These are phyloP conservation scores for Callionymus lyra DNA, from an alignment of 2,113 vertebrate genomes.

Conservation along the genomic window DNA sequence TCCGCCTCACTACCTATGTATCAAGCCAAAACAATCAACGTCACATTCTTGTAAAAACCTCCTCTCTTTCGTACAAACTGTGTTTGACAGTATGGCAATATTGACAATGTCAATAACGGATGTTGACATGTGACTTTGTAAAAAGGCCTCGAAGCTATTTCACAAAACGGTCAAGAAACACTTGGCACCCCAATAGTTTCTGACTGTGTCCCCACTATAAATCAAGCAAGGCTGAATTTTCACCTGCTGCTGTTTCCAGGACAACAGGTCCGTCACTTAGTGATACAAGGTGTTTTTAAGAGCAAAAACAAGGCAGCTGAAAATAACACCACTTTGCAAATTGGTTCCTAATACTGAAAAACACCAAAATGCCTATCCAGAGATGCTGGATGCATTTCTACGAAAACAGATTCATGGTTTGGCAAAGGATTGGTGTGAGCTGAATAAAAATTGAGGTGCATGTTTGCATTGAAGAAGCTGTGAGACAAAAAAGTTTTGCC, in stretches of 20 bases:
- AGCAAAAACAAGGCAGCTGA: conserved; percentile 8
- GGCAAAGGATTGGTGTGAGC: too few species aligned
- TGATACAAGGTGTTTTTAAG: conserved; percentile 24
- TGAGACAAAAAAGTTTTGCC: too few species aligned
- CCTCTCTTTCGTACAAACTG: neutral
- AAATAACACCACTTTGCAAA: conserved; percentile 29
- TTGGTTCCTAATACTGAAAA: conserved; percentile 11
- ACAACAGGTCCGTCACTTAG: conserved; percentile 32
- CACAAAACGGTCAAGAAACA: conserved; percentile 10
- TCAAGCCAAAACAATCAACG: conserved; percentile 47
- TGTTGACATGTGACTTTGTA: conserved; percentile 13
- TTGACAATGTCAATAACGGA: conserved; percentile 59
- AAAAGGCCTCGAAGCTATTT: conserved; percentile 18
- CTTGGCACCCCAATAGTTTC: too few species aligned
- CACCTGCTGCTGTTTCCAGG: conserved; percentile 54
- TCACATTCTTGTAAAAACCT: conserved; percentile 6
- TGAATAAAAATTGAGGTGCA: too few species aligned
- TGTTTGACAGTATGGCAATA: conserved; percentile 18
- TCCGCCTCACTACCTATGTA: conserved; percentile 33
- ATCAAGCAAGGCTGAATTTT: conserved; percentile 27
- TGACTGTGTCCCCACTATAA: neutral
- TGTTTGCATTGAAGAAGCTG: too few species aligned
- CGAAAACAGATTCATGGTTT: too few species aligned
- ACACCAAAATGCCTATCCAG: neutral
- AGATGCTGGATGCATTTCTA: neutral